phyloP scores from a whole-genome alignment of 2,888 invertebrate genomes.

The Drosophila yooni region DNA sequence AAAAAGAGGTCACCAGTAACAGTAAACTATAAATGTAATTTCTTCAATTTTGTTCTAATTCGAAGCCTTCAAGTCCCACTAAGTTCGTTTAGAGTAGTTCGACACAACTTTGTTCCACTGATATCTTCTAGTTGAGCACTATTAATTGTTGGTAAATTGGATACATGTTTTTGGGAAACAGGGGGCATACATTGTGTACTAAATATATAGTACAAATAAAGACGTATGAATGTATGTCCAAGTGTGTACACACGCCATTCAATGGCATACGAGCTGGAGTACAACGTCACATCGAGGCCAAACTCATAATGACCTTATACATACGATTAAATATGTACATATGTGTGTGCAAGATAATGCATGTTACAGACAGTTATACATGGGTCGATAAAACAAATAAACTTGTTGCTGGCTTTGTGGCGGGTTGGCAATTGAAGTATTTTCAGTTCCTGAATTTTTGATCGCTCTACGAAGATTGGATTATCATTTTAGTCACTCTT shows the following conservation, averaged over 20 bases:
- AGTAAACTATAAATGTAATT: background rate
- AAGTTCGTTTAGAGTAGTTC: background rate
- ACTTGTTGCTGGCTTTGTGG: conserved; percentile 59
- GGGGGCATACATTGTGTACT: background rate
- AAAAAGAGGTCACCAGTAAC: background rate
- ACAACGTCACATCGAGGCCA: conserved; percentile 18
- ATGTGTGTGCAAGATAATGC: conserved; percentile 24
- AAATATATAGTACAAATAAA: background rate
- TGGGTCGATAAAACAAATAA: conserved; percentile 61
- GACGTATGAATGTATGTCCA: background rate
- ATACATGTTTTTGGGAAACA: background rate
- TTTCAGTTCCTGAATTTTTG: background rate
- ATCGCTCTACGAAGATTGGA: background rate
- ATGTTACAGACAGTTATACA: conserved; percentile 26
- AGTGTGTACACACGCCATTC: background rate
- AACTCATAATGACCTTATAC: conserved; percentile 28
- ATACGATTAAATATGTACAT: conserved; percentile 14
- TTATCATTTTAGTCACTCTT: background rate
- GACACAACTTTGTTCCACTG: background rate
- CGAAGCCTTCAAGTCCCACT: background rate
- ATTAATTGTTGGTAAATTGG: conserved; percentile 21
- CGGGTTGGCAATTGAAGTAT: conserved; percentile 17
- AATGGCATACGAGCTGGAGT: conserved; percentile 13
- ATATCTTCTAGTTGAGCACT: background rate
- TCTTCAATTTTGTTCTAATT: background rate